Evolutionary conservation across 2,113 vertebrate species (phyloP).

Genomic region (Megaceryle maxima): DNA sequence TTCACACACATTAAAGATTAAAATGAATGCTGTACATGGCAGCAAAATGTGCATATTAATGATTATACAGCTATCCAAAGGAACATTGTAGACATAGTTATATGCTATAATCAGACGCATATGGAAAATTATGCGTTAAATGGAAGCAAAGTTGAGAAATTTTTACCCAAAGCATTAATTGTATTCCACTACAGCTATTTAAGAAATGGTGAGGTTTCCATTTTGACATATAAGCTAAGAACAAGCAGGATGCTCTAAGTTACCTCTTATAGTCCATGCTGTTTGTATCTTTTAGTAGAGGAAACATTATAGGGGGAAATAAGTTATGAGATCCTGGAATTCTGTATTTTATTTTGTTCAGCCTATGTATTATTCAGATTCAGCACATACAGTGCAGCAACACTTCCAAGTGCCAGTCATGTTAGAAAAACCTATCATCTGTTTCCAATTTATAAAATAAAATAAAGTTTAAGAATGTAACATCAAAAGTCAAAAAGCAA

Average conservation of each 20-base stretch:
- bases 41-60: not conserved
- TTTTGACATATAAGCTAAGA: not conserved
- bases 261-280: not conserved
- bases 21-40: not conserved
- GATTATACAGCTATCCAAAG: not conserved
- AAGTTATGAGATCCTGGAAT: not conserved
- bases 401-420: not conserved
- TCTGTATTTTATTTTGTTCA: not conserved
- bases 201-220: not conserved
- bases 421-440: not conserved
- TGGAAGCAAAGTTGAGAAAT: not conserved
- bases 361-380: not conserved
- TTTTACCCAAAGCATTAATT: not conserved
- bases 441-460: not conserved
- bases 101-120: not conserved
- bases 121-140: not conserved
- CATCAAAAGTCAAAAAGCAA: not conserved
- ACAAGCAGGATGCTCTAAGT: not conserved
- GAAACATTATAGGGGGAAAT: not conserved
- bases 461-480: not conserved
- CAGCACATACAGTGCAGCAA: not conserved
- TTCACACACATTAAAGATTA: not conserved
- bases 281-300: not conserved
- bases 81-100: not conserved
- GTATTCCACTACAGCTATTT: not conserved